phyloP scores from a whole-genome alignment of 2,113 vertebrate genomes.

The Bucco capensis region DNA sequence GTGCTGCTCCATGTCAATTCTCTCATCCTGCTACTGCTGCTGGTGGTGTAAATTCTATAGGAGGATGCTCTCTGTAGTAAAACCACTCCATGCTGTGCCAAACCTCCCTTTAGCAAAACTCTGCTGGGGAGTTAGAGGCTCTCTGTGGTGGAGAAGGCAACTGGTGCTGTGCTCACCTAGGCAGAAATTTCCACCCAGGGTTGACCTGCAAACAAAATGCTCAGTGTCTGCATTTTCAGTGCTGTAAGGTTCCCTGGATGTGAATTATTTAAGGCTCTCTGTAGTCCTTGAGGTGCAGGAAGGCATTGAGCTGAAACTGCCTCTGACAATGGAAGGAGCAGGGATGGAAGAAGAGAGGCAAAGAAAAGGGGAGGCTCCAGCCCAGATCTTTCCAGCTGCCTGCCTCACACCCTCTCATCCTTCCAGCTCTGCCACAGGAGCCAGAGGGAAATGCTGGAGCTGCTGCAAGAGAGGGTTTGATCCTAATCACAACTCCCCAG shows the following conservation, averaged over 20 bases:
- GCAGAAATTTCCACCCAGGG: accelerated
- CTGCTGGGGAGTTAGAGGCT: accelerated
- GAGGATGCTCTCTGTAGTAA: neutral
- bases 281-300: neutral
- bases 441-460: neutral
- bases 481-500: neutral
- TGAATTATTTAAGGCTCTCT: neutral
- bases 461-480: neutral
- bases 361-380: constrained; percentile 29
- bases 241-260: neutral
- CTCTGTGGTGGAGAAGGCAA: neutral
- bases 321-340: neutral
- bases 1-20: accelerated
- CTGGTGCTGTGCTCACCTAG: neutral
- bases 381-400: neutral
- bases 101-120: neutral
- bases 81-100: neutral
- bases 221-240: neutral
- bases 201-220: neutral
- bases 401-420: constrained; percentile 3
- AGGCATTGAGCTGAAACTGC: neutral
- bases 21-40: neutral
- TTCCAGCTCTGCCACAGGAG: constrained; percentile 43
- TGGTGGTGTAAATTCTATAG: neutral
- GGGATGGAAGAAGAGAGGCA: neutral